These are phyloP conservation scores for Strix aluco DNA, from an alignment of 2,113 vertebrate species.

Conservation along the genomic window DNA sequence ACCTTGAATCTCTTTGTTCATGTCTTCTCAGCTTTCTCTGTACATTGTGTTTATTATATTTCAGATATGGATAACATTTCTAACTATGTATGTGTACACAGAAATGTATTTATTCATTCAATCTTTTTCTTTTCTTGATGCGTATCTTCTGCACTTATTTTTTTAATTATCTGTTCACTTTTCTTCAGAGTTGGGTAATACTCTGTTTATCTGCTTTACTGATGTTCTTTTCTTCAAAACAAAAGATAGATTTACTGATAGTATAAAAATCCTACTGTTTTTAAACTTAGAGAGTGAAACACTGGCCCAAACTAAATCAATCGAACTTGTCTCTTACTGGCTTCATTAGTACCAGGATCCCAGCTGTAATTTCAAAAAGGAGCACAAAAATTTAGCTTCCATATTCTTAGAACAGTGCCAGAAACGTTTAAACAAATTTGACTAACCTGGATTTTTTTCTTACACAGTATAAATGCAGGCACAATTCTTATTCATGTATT, in stretches of 20 bases:
- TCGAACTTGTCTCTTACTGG: neutral
- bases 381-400: neutral
- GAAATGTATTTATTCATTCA: neutral
- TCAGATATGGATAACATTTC: neutral
- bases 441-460: neutral
- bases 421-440: neutral
- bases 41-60: neutral
- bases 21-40: neutral
- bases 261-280: neutral
- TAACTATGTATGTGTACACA: accelerated
- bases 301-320: neutral
- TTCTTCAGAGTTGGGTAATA: neutral
- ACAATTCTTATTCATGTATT: neutral
- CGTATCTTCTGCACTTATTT: neutral
- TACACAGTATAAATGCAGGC: neutral
- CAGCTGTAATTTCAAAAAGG: neutral
- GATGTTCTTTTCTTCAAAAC: neutral
- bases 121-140: neutral
- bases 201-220: neutral
- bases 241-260: neutral
- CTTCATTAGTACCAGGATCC: neutral
- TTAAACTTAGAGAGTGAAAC: neutral
- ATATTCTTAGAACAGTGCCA: neutral
- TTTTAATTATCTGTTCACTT: neutral
- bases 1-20: neutral